phyloP scores from a whole-genome alignment of 2,888 invertebrate genomes.

The Lepetodrilus schrolli region DNA sequence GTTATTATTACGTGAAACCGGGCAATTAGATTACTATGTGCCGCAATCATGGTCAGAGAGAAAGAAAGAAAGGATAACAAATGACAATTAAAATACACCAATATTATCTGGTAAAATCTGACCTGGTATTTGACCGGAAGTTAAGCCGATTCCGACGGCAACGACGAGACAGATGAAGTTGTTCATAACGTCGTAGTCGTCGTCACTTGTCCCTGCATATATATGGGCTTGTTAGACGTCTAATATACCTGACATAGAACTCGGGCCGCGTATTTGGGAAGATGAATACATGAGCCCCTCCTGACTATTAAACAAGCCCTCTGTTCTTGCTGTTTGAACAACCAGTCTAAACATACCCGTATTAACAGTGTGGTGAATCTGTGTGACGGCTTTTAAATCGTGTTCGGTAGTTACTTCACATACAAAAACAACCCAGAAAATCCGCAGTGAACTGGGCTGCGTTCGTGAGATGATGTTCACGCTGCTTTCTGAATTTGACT shows the following conservation, averaged over 20 bases:
- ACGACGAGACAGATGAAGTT: background rate
- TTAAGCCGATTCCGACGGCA: background rate
- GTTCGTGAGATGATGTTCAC: background rate
- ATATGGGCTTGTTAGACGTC: too few species aligned
- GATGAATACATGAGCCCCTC: constrained; percentile 4
- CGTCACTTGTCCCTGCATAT: too few species aligned
- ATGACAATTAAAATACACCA: background rate
- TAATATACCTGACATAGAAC: too few species aligned
- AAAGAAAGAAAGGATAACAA: too few species aligned
- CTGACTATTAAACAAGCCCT: constrained; percentile 14
- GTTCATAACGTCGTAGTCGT: background rate
- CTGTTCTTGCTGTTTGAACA: background rate
- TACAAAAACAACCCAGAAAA: too few species aligned
- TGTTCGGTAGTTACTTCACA: background rate
- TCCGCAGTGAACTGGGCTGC: background rate
- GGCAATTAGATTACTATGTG: too few species aligned
- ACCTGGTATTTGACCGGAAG: background rate
- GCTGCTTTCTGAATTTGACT: too few species aligned
- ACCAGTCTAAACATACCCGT: background rate
- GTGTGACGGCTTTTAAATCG: background rate
- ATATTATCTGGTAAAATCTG: background rate
- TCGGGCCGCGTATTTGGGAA: too few species aligned
- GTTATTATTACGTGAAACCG: too few species aligned
- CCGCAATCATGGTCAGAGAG: too few species aligned
- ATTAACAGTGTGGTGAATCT: background rate